phyloP scores from a whole-genome alignment of 2,888 invertebrate genomes.

The Acleris sparsana region DNA sequence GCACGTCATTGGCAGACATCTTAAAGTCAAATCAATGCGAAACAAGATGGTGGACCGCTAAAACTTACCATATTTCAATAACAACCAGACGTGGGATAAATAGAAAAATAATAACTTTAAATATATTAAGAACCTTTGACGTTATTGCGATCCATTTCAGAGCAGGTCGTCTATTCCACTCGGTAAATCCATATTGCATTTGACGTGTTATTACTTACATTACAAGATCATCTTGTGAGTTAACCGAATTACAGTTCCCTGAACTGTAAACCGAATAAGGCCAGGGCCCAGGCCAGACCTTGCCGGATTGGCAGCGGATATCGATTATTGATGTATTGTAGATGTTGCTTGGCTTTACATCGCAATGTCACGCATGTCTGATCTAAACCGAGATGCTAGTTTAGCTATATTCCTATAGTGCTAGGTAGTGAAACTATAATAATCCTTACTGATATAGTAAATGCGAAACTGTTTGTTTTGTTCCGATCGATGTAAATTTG shows the following conservation, averaged over 20 bases:
- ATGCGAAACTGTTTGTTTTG: too few relatives aligned
- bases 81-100: not conserved
- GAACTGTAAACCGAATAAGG: conserved; percentile 23
- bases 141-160: too few relatives aligned
- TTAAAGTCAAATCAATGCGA: conserved; percentile 22
- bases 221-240: too few relatives aligned
- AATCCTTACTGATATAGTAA: too few relatives aligned
- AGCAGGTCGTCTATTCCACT: too few relatives aligned
- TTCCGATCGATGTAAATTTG: too few relatives aligned
- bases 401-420: not conserved
- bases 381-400: conserved; percentile 1
- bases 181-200: too few relatives aligned
- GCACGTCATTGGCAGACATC: conserved; percentile 14
- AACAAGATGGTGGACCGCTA: not conserved
- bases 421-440: not conserved
- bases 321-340: conserved; percentile 23
- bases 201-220: too few relatives aligned
- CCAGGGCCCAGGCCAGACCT: conserved; percentile 27
- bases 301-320: conserved; percentile 23
- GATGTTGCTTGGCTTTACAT: conserved; percentile 16
- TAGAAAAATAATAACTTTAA: not conserved
- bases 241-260: too few relatives aligned
- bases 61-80: not conserved
- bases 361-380: conserved; percentile 21
- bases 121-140: too few relatives aligned